Percentiles rank a stretch among this genome's conserved stretches.
Conservation (phyloP, 2,113 vertebrate genomes). For the Lasiurus borealis region DNA sequence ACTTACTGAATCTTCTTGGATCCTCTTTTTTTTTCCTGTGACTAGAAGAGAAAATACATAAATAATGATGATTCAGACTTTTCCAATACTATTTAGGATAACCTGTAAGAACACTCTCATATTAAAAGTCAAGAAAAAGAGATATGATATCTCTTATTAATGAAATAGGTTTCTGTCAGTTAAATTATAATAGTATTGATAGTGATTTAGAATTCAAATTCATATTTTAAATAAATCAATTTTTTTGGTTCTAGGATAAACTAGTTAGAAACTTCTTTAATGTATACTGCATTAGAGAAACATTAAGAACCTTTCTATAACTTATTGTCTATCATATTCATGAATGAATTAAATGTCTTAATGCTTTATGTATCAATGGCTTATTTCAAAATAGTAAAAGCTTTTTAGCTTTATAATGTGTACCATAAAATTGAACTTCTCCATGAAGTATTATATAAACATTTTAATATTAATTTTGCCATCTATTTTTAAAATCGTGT, state of each 20-base stretch:
- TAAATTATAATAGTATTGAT: background rate
- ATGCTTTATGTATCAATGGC: background rate
- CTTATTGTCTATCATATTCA: background rate
- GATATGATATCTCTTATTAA: background rate
- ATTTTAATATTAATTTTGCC: background rate
- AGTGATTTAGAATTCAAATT: constrained; percentile 14
- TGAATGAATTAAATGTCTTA: background rate
- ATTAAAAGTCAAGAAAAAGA: background rate
- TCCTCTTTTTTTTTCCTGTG: background rate
- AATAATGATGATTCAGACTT: background rate
- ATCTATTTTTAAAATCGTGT: background rate
- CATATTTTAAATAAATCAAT: background rate
- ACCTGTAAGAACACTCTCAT: background rate
- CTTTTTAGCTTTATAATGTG: background rate
- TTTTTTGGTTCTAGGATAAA: constrained; percentile 9
- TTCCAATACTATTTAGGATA: background rate
- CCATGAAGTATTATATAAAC: background rate
- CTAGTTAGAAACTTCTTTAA: background rate
- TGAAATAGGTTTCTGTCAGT: background rate
- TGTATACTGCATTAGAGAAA: background rate
- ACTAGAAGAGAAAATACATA: background rate
- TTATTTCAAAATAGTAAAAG: background rate
- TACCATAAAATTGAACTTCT: background rate
- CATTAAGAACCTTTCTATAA: background rate
- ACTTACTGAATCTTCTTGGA: background rate